Evolutionary conservation across 2,797 vertebrate species (phyloP).

Genomic region (Gorsachius magnificus): DNA sequence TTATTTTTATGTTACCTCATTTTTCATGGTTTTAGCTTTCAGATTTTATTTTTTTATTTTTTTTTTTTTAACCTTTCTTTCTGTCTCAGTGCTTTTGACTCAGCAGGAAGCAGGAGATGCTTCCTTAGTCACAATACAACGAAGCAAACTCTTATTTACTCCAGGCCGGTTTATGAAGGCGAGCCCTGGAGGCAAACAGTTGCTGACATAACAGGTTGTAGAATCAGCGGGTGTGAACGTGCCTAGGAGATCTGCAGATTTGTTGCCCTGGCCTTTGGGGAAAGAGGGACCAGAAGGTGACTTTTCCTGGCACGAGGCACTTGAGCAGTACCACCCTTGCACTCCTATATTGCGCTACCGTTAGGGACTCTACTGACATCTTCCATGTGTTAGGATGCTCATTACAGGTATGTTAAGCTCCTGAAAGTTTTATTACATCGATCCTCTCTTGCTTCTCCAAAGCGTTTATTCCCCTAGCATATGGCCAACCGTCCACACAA

Average conservation of each 20-base stretch:
- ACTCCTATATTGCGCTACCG: fast-evolving
- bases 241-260: neutral
- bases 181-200: neutral
- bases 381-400: neutral
- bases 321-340: neutral
- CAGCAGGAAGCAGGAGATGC: neutral
- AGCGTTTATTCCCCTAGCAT: neutral
- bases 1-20: neutral
- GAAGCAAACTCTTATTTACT: neutral
- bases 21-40: neutral
- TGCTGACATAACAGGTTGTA: neutral
- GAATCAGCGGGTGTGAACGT: neutral
- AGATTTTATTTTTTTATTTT: neutral
- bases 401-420: neutral
- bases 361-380: neutral
- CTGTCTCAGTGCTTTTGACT: neutral
- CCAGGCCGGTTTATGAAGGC: neutral
- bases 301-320: neutral
- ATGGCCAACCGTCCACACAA: neutral
- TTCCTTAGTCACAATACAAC: neutral
- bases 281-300: neutral
- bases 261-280: neutral
- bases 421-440: neutral
- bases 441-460: neutral
- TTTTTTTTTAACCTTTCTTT: neutral